phyloP scores from a whole-genome alignment of 2,113 vertebrate species.

The Psophia crepitans region DNA sequence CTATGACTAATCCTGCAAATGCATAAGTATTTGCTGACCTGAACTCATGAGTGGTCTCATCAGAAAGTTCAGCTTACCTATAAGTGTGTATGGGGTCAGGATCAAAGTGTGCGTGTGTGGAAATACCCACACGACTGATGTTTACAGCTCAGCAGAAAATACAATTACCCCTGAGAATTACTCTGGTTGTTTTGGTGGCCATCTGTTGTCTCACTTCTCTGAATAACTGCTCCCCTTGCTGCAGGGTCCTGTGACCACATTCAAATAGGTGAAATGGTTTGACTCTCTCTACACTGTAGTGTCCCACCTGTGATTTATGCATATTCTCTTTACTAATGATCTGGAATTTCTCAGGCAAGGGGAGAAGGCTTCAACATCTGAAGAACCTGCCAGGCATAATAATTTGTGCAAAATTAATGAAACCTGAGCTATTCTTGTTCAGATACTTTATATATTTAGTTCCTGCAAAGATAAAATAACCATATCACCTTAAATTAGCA shows the following conservation, averaged over 20 bases:
- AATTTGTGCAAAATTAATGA: not conserved
- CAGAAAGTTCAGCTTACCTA: not conserved
- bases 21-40: not conserved
- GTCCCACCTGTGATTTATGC: not conserved
- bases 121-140: slow-evolving; percentile 33
- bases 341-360: not conserved
- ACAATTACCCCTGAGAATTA: slow-evolving; percentile 17
- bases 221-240: not conserved
- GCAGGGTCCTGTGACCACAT: not conserved
- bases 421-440: not conserved
- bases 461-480: not conserved
- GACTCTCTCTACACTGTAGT: not conserved
- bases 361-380: not conserved
- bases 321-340: not conserved
- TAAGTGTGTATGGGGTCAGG: not conserved
- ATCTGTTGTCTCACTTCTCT: slow-evolving; percentile 49
- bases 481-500: not conserved
- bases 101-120: not conserved
- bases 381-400: not conserved
- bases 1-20: not conserved
- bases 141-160: slow-evolving; percentile 58
- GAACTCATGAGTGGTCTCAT: not conserved
- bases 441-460: not conserved
- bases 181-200: slow-evolving; percentile 41
- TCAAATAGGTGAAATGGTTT: slow-evolving; percentile 21